Evolutionary conservation across 2,113 vertebrate species (phyloP).

Genomic region (Sinocyclocheilus grahami): DNA sequence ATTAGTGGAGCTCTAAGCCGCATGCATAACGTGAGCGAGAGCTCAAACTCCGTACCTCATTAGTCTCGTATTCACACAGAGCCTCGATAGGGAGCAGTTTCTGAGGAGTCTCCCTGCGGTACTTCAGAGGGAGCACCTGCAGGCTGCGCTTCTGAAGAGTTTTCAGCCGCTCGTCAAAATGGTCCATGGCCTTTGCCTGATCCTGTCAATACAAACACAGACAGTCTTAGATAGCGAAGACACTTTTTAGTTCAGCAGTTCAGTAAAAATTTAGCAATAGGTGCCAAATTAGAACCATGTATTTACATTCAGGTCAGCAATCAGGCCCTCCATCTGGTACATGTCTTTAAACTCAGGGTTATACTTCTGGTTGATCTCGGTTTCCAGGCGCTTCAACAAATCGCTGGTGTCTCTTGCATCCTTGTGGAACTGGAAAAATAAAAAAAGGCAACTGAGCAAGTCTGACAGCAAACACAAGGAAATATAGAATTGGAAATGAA

Average conservation of each 20-base stretch:
- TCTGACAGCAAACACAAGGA: neutral
- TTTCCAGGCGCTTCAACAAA: slow-evolving; percentile 86
- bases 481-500: neutral
- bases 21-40: neutral
- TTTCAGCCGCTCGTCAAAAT: slow-evolving; percentile 83
- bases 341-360: slow-evolving; percentile 93
- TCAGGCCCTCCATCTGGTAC: slow-evolving; percentile 88
- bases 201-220: slow-evolving; percentile 76
- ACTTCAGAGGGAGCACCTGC: slow-evolving; percentile 86
- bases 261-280: neutral
- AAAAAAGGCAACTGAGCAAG: neutral
- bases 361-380: slow-evolving; percentile 90
- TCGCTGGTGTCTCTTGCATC: slow-evolving; percentile 90
- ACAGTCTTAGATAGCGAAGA: slow-evolving; percentile 3
- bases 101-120: slow-evolving; percentile 75
- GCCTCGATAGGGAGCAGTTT: slow-evolving; percentile 89
- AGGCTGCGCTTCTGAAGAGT: slow-evolving; percentile 85
- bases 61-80: slow-evolving; percentile 88
- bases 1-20: slow-evolving; percentile 22
- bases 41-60: slow-evolving; percentile 77
- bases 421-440: slow-evolving; percentile 82
- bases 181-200: slow-evolving; percentile 89
- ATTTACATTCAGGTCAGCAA: slow-evolving; percentile 88
- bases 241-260: neutral
- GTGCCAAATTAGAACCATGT: neutral